Conservation (phyloP, 2,113 vertebrate genomes). For the Strigops habroptila region DNA sequence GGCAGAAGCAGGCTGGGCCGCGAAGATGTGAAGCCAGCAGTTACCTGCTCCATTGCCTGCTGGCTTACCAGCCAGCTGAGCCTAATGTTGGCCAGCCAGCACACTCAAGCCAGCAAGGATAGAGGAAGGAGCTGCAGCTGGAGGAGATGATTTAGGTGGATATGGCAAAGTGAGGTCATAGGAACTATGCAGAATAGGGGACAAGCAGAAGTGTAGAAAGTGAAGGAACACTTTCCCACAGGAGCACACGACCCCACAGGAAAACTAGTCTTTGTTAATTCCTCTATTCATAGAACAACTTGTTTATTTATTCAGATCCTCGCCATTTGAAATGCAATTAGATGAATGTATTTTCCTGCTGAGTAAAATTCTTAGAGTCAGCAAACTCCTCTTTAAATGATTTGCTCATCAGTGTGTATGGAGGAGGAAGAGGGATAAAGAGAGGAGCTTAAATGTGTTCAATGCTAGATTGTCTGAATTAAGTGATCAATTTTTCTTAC, state of each 20-base stretch:
- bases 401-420: neutral
- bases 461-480: neutral
- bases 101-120: accelerated
- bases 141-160: neutral
- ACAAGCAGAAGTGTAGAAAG: neutral
- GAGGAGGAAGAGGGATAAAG: neutral
- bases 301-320: neutral
- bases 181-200: neutral
- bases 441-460: neutral
- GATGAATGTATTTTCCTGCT: neutral
- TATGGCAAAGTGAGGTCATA: neutral
- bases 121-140: neutral
- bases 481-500: neutral
- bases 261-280: neutral
- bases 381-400: neutral
- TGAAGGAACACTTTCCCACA: neutral
- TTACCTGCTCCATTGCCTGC: neutral
- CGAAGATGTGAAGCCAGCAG: neutral
- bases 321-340: neutral
- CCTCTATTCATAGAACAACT: neutral
- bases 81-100: neutral
- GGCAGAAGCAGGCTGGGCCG: neutral
- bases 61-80: neutral
- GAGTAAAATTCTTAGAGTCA: constrained; percentile 12
- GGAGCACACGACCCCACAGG: neutral